These are phyloP conservation scores for Seira ritae DNA, from an alignment of 2,888 invertebrate genomes.

Conservation along the genomic window DNA sequence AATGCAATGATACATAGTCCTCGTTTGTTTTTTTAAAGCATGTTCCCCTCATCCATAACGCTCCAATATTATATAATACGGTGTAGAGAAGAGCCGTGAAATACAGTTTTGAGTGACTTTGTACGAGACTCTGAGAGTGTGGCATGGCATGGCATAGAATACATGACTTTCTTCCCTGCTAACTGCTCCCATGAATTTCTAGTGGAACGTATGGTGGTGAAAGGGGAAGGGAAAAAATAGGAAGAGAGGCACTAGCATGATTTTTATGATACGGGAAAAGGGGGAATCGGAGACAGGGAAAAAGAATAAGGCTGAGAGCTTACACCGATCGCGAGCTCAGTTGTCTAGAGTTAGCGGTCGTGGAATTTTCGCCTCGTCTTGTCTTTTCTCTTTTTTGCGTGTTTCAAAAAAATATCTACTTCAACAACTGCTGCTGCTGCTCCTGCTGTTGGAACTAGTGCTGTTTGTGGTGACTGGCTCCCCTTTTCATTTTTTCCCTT, in stretches of 20 bases:
- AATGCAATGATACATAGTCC: too few relatives aligned
- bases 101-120: neutral
- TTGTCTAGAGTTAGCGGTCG: constrained; percentile 56
- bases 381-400: neutral
- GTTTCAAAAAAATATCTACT: too few relatives aligned
- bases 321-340: constrained; percentile 61
- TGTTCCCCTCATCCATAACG: neutral
- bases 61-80: neutral
- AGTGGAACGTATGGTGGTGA: constrained; percentile 36
- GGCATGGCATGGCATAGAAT: neutral
- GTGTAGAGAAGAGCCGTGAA: neutral
- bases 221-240: constrained; percentile 5
- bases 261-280: neutral
- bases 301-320: constrained; percentile 58
- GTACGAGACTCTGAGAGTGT: neutral
- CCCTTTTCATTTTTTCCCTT: neutral
- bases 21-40: too few relatives aligned
- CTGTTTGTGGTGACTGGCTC: neutral
- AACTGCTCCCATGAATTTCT: constrained; percentile 25
- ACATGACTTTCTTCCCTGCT: neutral
- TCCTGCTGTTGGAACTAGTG: neutral
- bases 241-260: neutral
- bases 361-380: constrained; percentile 52
- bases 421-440: neutral
- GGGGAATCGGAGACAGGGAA: constrained; percentile 38